Percentiles rank a stretch among this genome's conserved stretches.
These are phyloP conservation scores for Xanthia icteritia DNA, from an alignment of 2,888 invertebrate genomes.

Conservation along the genomic window DNA sequence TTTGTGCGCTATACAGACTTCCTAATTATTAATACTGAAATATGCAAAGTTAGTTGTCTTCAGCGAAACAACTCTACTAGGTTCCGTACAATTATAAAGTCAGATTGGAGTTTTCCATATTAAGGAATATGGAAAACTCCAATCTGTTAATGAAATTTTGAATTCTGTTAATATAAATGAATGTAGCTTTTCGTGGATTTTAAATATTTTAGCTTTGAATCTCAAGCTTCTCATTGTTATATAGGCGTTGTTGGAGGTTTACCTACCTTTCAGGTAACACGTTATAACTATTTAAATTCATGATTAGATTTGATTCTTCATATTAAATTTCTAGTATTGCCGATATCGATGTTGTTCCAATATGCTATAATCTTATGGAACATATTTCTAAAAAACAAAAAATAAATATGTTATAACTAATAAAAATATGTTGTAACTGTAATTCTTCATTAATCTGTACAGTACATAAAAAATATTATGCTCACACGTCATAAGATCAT, in stretches of 20 bases:
- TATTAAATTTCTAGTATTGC: no score
- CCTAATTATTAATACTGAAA: constrained; percentile 85
- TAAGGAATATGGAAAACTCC: no score
- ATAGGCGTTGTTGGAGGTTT: background rate
- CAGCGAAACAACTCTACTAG: constrained; percentile 66
- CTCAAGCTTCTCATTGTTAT: background rate
- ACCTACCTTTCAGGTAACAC: background rate
- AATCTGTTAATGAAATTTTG: constrained; percentile 76
- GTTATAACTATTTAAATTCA: background rate
- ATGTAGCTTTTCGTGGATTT: constrained; percentile 37
- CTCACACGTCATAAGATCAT: background rate
- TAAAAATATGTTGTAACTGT: no score
- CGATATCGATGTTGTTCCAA: no score
- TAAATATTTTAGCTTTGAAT: background rate
- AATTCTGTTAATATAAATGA: constrained; percentile 52
- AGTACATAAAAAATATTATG: background rate
- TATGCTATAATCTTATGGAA: no score
- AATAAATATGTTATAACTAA: no score
- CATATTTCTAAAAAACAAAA: no score
- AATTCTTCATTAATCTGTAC: no score
- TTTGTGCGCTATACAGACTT: constrained; percentile 73
- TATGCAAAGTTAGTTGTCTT: constrained; percentile 88
- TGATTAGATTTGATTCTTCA: background rate
- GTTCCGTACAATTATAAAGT: constrained; percentile 84
- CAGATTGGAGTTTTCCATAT: constrained; percentile 84